Conservation (phyloP, 2,888 invertebrate genomes). For the Eristalis pertinax region DNA sequence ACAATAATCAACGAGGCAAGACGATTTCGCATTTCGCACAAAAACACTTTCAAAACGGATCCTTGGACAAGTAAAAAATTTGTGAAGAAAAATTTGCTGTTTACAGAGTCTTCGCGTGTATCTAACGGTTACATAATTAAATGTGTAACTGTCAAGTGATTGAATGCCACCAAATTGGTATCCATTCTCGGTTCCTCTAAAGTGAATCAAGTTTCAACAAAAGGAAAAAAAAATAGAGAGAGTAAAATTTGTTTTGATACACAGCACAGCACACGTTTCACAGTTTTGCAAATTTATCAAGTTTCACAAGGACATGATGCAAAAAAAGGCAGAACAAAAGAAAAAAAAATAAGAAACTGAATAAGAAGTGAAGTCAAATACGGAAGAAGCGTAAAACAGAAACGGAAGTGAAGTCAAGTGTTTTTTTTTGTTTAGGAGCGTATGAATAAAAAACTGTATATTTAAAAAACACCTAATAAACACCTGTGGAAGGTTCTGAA, state of each 20-base stretch:
- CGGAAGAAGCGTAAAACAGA: not conserved
- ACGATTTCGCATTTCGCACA: slow-evolving; percentile 80
- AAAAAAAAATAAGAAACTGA: not conserved
- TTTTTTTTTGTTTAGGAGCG: not conserved
- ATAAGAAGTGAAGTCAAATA: not conserved
- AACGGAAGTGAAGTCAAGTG: not conserved
- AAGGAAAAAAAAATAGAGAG: not conserved
- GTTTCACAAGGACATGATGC: not conserved
- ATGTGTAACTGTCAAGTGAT: slow-evolving; percentile 18
- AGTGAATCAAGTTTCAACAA: no score
- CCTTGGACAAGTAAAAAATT: slow-evolving; percentile 7
- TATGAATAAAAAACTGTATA: slow-evolving; percentile 4
- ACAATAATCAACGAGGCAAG: slow-evolving; percentile 81
- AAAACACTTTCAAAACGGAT: slow-evolving; percentile 23
- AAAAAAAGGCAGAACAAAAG: not conserved
- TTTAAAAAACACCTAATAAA: slow-evolving; percentile 75
- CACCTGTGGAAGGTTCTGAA: slow-evolving; percentile 80
- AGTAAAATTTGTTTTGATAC: not conserved
- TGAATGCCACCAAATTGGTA: not conserved
- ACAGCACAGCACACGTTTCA: no score
- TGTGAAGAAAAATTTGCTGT: not conserved
- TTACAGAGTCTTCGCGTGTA: not conserved
- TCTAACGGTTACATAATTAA: slow-evolving; percentile 41
- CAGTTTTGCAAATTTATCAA: no score
- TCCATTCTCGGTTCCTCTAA: not conserved